These are phyloP conservation scores for Falcunculus frontatus DNA, from an alignment of 2,113 vertebrate species.

Conservation along the genomic window DNA sequence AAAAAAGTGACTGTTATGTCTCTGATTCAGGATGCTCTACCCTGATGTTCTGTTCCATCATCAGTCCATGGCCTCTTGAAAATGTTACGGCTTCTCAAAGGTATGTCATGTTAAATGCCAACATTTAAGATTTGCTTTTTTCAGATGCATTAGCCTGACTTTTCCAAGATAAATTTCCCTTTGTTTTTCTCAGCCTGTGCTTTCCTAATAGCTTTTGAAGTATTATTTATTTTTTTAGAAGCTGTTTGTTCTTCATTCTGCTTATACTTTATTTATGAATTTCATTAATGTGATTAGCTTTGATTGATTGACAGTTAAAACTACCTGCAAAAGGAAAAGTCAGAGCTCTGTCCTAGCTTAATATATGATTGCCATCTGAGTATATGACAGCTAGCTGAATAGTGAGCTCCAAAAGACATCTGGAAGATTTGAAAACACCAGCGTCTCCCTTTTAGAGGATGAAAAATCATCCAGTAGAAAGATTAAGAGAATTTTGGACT, in stretches of 20 bases:
- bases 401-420: background rate
- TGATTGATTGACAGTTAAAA: slow-evolving; percentile 34
- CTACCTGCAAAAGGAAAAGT: background rate
- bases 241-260: background rate
- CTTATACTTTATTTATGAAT: slow-evolving; percentile 21
- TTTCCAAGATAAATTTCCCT: background rate
- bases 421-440: background rate
- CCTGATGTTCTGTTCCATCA: background rate
- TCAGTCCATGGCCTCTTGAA: background rate
- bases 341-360: background rate
- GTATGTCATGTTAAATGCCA: slow-evolving; percentile 2
- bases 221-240: background rate
- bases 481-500: background rate
- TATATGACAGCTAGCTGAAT: background rate
- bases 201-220: background rate
- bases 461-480: background rate
- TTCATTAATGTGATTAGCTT: slow-evolving; percentile 1
- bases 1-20: background rate
- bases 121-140: background rate
- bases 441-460: background rate
- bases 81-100: background rate
- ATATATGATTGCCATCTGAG: background rate
- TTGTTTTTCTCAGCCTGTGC: background rate
- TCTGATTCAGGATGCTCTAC: background rate
- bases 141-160: background rate